Base-by-base conservation (phyloP, 2,888 invertebrate genomes). In the Gari tellinella region DNA sequence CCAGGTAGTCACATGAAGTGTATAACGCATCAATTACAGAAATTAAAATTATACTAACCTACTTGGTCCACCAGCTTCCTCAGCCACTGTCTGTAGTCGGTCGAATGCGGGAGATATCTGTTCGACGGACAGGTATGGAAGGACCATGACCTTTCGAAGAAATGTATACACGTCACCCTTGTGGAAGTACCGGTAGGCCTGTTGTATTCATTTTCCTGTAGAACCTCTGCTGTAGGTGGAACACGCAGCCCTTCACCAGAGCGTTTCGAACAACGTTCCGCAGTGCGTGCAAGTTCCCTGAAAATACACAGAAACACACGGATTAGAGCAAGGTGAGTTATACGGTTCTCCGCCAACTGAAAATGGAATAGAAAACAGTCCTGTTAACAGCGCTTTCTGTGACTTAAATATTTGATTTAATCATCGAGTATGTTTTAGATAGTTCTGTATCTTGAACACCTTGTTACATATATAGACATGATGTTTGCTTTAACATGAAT, bases 41-140 rank as follows among this genome's bases (percentile, higher is more conserved):
- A 7, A 7, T 31, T 31, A 7, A 7, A 31, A 31, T 7, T 7
- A 31, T 31, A 31, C 31, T 49, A 21, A 38, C 55, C 41, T 55
- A 19, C 55, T 15, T 10, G 52, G 63, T 15, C 63, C 53, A 15
- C 63, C 53, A 19, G 38, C 45, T 53, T 63, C 52, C 23, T 41
- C 17, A 21, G 68, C 68, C 1, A 56, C 49, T 15, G n/a, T 5
- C 53, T 53, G 52, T n/a, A 60, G 40, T 17, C 46, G n/a, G 10
- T 56, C 25, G 23, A 68, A 68, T 2, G 55, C 62, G 1, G 48
- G 3, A 14, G 2, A 14, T 3, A 62, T 68, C 31, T 68, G 68
- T 51, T 62, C 68, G 1, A 3, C 8, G 1, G 56, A 62, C 4
- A 68, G 37, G 26, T 49, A 61, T 1, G 68, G 61, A 1, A 68